Base-by-base conservation (phyloP, 2,797 vertebrate species). In the Pangasius krempfi region DNA sequence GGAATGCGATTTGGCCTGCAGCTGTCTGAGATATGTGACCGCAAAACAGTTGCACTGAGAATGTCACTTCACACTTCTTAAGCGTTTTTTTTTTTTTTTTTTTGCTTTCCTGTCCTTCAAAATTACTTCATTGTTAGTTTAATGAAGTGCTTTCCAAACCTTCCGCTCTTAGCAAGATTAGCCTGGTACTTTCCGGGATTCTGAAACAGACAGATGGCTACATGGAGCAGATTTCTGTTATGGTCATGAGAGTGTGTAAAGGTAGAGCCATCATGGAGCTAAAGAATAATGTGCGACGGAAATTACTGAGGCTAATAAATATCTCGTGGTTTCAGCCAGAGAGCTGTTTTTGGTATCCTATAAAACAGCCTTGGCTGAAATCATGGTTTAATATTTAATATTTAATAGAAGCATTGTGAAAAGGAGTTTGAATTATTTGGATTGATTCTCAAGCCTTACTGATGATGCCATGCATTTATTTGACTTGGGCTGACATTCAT, bases 1-100 rank as follows among this genome's bases (percentile, higher is more conserved):
- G 94, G 93, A 92, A 95, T 95, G 93, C 89, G 90, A 88, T 90
- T 94, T 90, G 91, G 94, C 90, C 90, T 91, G 94, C 96, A 96
- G 96, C 96, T 96, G 96, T 96, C 92, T 75, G 87, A 93, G 93
- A 89, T 94, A 93, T 95, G 94, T 92, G 93, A 92, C 87, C 92
- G 91, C 92, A 88, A 92, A 95, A 95, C 95, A 96, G 95, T 96
- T 96, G 96, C 93, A 95, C 94, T 91, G 90, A 92, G 91, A 91
- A 94, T 94, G 95, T 96, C 95, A 95, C 94, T 94, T 96, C 95
- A 95, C 95, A 95, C 94, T 94, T 95, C 94, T 94, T 95, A 95
- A 95, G 93, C 94, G 94, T 94, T 95, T 91, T 91, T 85, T 94
- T 95, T 91, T 91, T 33, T 47, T 76, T n/a, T 73, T 56, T 66